Conservation (phyloP, 2,888 invertebrate species). For the Acrocera orbiculus region DNA sequence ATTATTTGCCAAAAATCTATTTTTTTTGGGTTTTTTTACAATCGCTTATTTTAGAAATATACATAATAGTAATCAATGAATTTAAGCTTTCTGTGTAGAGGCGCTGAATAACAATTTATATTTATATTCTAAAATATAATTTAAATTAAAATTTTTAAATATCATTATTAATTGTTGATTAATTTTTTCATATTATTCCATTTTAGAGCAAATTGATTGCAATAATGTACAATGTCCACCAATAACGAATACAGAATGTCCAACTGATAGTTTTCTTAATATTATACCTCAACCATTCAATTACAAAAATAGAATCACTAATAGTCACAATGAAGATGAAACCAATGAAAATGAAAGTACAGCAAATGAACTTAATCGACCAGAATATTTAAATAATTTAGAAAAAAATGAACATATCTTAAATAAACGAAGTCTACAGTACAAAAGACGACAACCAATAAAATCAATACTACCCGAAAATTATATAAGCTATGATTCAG, state of each 20-base stretch:
- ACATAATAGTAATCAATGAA: no score
- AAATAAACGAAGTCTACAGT: conserved; percentile 12
- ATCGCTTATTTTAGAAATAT: no score
- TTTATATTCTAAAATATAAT: no score
- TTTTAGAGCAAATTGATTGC: conserved; percentile 16
- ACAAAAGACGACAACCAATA: conserved; percentile 14
- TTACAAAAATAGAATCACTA: no score
- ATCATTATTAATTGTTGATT: background rate
- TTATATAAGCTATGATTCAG: conserved; percentile 15
- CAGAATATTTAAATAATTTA: no score
- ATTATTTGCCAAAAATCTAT: no score
- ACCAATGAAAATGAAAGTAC: conserved; percentile 4
- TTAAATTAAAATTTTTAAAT: no score
- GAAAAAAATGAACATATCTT: conserved; percentile 4
- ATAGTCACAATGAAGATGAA: conserved; percentile 1
- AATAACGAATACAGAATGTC: conserved; percentile 14
- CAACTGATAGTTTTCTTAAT: conserved; percentile 15
- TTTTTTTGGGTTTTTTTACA: no score
- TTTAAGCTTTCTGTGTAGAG: no score
- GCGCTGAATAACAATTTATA: no score
- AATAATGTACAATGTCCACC: conserved; percentile 14
- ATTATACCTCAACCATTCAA: no score
- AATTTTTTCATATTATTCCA: conserved; percentile 5
- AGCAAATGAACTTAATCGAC: no score
- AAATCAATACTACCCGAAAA: conserved; percentile 17